Base-by-base conservation (phyloP, 2,797 vertebrate genomes). In the Cossypha polioptera region DNA sequence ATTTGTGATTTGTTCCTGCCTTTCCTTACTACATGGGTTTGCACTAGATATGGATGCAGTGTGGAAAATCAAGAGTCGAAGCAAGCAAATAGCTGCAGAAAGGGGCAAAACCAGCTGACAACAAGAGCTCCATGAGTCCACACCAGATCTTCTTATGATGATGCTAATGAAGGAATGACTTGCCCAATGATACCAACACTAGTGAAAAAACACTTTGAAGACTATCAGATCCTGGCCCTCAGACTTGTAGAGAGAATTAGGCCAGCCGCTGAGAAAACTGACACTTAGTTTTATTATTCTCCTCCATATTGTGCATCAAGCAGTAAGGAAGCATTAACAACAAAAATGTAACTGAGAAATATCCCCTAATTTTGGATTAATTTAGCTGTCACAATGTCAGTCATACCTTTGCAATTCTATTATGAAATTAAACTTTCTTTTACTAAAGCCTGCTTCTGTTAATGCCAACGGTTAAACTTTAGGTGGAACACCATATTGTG, bases 401-500 rank as follows among this genome's bases (percentile, higher is more conserved):
- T 25, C 3, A 26, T 43, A 65, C 13, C 25, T 6, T 73, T 66
- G 24, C 5, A 62, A 51, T 61, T 76, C 48, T 82, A 31, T 26
- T 40, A 33, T 7, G 21, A 63, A 63, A 74, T 38, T 25, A 68
- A 42, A 19, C 5, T 50, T 38, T 12, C 10, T 50, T 62, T 47
- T 55, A 54, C 24, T 79, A 31, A 66, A 58, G 40, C 4, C 1
- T 1, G 3, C 16, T 36, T 53, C 7, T 50, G 11, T 31, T 74
- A 43, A 69, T n/a, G 14, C 43, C 21, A 59, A 22, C 11, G 15
- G 7, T 35, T 90, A 42, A 88, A 89, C 47, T 36, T 76, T 74
- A 99, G 98, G 98, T 80, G 98, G 98, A 43, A 99, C 98, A 10
- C 98, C 98, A 1, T 99, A 98, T 67, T 99, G 98, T 42, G 98